A percentile compares a stretch with the other conserved stretches of the same genome.
phyloP scores from a whole-genome alignment of 2,113 vertebrate genomes.

The Albula goreensis region DNA sequence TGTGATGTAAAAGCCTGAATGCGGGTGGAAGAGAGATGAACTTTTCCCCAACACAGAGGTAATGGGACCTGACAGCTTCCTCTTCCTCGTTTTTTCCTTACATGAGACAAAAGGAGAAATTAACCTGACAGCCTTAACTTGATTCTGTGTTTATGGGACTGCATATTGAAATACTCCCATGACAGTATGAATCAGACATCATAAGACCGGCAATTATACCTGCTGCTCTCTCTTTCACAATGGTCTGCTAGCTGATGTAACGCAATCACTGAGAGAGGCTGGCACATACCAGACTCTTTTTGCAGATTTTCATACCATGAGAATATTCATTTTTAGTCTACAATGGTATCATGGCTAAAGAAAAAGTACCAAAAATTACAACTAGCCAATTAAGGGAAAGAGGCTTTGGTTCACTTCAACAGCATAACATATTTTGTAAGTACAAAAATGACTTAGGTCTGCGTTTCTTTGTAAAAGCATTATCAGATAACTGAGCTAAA shows the following conservation, averaged over 20 bases:
- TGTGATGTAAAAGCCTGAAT: background rate
- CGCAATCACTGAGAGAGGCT: background rate
- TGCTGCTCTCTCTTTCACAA: background rate
- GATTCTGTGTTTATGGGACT: background rate
- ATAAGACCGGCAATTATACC: slow-evolving; percentile 23
- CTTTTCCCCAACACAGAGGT: background rate
- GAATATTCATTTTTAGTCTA: too few relatives aligned
- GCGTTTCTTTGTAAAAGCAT: background rate
- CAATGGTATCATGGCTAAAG: background rate
- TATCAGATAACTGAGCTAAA: background rate
- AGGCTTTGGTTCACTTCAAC: background rate
- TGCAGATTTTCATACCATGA: background rate
- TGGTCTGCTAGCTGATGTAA: slow-evolving; percentile 4
- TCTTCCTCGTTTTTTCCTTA: background rate
- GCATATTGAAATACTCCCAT: slow-evolving; percentile 1
- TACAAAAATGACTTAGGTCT: background rate
- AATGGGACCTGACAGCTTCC: slow-evolving; percentile 13
- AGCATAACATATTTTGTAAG: background rate
- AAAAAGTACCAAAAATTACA: background rate
- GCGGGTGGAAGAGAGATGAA: background rate
- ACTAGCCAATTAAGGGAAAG: background rate
- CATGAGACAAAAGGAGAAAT: slow-evolving; percentile 16
- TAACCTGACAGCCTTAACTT: slow-evolving; percentile 15
- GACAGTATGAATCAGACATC: background rate
- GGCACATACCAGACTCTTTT: background rate